Percentiles rank a stretch among this genome's conserved stretches.
These are phyloP conservation scores for Mustelus asterias DNA, from an alignment of 2,113 vertebrate genomes.

Conservation along the genomic window DNA sequence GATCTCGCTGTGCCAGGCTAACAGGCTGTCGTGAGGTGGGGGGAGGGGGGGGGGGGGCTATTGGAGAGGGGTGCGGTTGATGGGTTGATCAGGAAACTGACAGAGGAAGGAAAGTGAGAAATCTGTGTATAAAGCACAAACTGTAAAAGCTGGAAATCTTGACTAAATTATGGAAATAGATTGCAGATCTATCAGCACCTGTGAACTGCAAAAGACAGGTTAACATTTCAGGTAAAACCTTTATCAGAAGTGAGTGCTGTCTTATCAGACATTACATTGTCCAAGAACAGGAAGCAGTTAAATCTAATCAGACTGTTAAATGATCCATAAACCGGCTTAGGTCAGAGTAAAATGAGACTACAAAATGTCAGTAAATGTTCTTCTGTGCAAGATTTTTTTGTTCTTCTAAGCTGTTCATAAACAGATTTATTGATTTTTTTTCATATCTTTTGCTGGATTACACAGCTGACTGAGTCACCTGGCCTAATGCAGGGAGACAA, in stretches of 20 bases:
- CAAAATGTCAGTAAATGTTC: constrained; percentile 15
- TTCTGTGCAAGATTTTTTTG: neutral
- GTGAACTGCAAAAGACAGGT: neutral
- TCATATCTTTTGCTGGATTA: neutral
- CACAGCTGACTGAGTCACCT: constrained; percentile 11
- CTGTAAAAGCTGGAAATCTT: neutral
- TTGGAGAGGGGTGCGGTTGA: too few species aligned
- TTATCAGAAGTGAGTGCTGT: constrained; percentile 1
- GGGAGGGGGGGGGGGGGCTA: neutral
- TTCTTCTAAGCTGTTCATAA: neutral
- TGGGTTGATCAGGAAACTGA: neutral
- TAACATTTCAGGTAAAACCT: neutral
- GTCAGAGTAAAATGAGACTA: neutral
- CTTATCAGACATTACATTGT: neutral
- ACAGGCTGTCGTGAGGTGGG: neutral
- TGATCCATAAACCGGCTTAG: neutral
- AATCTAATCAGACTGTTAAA: constrained; percentile 6
- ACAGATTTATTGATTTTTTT: neutral
- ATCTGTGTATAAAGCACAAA: neutral
- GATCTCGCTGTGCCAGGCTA: neutral
- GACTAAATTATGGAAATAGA: neutral
- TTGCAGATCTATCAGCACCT: neutral
- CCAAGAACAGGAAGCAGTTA: neutral
- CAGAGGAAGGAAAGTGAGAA: neutral
- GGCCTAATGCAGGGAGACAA: neutral